A percentile compares a stretch with the other conserved stretches of the same genome.
These are phyloP conservation scores for Troides aeacus DNA, from an alignment of 2,888 invertebrate genomes.

Conservation along the genomic window DNA sequence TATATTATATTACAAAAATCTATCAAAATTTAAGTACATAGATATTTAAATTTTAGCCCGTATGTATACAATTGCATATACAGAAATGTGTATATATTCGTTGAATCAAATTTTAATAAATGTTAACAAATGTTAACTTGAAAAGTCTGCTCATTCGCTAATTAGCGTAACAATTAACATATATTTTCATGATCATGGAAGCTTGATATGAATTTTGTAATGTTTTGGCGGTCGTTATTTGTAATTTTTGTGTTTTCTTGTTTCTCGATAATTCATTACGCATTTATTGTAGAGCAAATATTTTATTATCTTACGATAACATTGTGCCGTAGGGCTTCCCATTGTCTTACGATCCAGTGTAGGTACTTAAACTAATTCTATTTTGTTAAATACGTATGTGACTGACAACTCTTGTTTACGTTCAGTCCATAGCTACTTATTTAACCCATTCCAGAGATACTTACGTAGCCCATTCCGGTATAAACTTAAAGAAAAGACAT, in stretches of 20 bases:
- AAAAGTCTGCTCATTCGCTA: conserved; percentile 44
- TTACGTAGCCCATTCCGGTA: background rate
- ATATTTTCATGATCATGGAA: conserved; percentile 53
- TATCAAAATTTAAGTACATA: too few relatives aligned
- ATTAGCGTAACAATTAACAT: conserved; percentile 65
- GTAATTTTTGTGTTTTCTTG: conserved; percentile 35
- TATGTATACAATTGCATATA: too few relatives aligned
- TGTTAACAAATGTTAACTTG: conserved; percentile 38
- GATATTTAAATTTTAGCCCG: too few relatives aligned
- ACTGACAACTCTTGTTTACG: background rate
- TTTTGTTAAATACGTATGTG: conserved; percentile 13
- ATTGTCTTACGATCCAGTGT: conserved; percentile 19
- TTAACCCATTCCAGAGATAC: background rate
- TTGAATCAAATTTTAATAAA: background rate
- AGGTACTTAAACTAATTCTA: conserved; percentile 22
- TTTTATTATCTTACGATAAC: conserved; percentile 2
- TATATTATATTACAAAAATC: too few relatives aligned
- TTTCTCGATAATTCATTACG: conserved; percentile 1
- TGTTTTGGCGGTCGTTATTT: conserved; percentile 10
- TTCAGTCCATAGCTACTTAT: background rate
- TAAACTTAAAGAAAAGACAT: background rate
- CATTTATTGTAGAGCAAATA: background rate
- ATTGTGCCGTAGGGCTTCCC: conserved; percentile 23
- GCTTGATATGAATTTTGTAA: conserved; percentile 38
- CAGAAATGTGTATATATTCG: too few relatives aligned